Percentiles rank a stretch among this genome's conserved stretches.
Conservation (phyloP, 2,113 vertebrate genomes). For the Dromaius novaehollandiae region DNA sequence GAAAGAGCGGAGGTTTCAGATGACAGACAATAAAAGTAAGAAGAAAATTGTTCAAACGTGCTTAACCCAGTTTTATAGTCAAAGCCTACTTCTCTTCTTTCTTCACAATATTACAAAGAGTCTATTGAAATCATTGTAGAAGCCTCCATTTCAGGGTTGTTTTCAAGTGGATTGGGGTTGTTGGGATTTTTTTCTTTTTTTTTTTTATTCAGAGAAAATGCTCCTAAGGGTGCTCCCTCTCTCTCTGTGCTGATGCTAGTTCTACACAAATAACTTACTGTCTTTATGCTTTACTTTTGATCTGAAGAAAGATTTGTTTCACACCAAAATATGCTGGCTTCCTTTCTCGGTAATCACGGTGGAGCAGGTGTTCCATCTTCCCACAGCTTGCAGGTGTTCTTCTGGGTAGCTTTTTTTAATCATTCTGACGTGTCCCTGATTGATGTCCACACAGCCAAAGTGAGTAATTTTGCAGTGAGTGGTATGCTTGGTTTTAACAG, state of each 20-base stretch:
- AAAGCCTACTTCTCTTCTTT: background rate
- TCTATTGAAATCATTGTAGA: background rate
- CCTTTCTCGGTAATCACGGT: background rate
- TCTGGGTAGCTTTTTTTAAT: slow-evolving; percentile 1
- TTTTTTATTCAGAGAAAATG: background rate
- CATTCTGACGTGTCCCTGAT: background rate
- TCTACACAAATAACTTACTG: slow-evolving; percentile 17
- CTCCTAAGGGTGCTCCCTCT: background rate
- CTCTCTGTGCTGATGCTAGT: background rate
- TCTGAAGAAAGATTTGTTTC: slow-evolving; percentile 28
- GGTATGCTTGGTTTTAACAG: background rate
- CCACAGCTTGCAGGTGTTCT: slow-evolving; percentile 37
- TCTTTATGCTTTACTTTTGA: slow-evolving; percentile 45
- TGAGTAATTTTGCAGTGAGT: background rate
- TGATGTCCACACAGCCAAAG: background rate
- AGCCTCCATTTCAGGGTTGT: background rate
- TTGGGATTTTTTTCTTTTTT: background rate
- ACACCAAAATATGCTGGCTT: background rate
- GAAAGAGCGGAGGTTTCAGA: background rate
- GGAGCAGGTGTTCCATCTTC: slow-evolving; percentile 33
- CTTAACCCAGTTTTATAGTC: background rate
- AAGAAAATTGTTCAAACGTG: background rate
- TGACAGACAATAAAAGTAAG: background rate
- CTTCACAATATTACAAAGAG: background rate
- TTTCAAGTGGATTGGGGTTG: background rate